Evolutionary conservation across 2,888 invertebrate species (phyloP), one percentile per base, ranked within the genome.

Genomic region (Diaphora mendica): DNA sequence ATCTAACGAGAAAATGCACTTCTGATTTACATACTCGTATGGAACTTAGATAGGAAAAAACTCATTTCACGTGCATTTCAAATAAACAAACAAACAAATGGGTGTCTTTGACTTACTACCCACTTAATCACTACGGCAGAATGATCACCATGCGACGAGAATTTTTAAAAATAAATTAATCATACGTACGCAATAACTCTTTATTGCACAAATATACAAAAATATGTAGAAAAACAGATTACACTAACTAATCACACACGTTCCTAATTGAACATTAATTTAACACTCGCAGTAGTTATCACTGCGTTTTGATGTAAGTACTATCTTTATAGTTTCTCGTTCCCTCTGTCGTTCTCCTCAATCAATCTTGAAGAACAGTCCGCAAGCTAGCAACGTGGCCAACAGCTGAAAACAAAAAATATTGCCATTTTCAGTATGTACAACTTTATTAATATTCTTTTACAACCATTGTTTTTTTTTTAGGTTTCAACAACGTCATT

Each of bases 341-440:
- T 11, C 70, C 77, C 73, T 72, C 75, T 70, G 67, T 64, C 70
- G 72, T 51, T 75, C 69, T 76, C 68, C 85, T 95, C 95, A 97
- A 96, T 97, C 97, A 90, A 99, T 98, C 96, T 98, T 97, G 90
- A 97, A 97, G 93, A 98, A 98, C 84, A 98, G 96, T 74, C 97
- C 97, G 91, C 98, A 98, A 4, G 98, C 97, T 90, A 98, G 97
- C 88, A 98, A 96, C 96, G 98, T 97, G 74, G 98, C 98, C 89
- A 98, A 96, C 82, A 98, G 96, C 98, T 98, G 96, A 35, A 77
- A 97, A 97, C 76, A 85, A 87, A 91, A 89, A n/a, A 15, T 23
- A 55, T 55, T 55, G 7, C 9, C n/a, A 20, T 20, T 48, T 17
- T 48, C 17, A 48, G 33, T 33, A 33, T 33, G 33, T 33, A 33